These are phyloP conservation scores for Helicolenus hilgendorfi DNA, from an alignment of 2,797 vertebrate genomes.

Conservation along the genomic window DNA sequence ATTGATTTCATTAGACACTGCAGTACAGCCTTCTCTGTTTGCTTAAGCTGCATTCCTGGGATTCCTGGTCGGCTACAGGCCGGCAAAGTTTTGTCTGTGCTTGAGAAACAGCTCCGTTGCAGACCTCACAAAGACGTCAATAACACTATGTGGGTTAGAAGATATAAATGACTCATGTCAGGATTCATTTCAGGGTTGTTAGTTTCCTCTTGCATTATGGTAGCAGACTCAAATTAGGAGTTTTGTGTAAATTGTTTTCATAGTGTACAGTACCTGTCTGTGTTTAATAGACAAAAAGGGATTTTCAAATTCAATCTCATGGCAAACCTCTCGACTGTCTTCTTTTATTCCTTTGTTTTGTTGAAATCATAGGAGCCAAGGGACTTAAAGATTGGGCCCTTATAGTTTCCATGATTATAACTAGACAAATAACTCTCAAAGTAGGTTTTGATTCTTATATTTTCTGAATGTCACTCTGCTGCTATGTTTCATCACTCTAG, in stretches of 20 bases:
- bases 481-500: background rate
- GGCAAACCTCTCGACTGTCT: background rate
- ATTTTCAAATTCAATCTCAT: background rate
- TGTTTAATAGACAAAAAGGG: background rate
- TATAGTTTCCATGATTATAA: background rate
- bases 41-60: conserved; percentile 89
- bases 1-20: conserved; percentile 85
- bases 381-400: background rate
- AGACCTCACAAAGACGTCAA: conserved; percentile 32
- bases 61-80: conserved; percentile 85
- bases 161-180: background rate
- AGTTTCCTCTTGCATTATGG: background rate
- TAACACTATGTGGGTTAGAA: background rate
- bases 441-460: background rate
- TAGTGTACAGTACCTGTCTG: background rate
- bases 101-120: conserved; percentile 66
- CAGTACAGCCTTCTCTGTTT: conserved; percentile 87
- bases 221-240: background rate
- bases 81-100: conserved; percentile 78
- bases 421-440: background rate
- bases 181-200: background rate
- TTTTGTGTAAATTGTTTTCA: background rate
- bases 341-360: background rate
- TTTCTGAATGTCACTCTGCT: background rate
- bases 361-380: background rate